Evolutionary conservation across 1,140 invertebrate genomes (phyloP).

Genomic region (Euwallacea similis): DNA sequence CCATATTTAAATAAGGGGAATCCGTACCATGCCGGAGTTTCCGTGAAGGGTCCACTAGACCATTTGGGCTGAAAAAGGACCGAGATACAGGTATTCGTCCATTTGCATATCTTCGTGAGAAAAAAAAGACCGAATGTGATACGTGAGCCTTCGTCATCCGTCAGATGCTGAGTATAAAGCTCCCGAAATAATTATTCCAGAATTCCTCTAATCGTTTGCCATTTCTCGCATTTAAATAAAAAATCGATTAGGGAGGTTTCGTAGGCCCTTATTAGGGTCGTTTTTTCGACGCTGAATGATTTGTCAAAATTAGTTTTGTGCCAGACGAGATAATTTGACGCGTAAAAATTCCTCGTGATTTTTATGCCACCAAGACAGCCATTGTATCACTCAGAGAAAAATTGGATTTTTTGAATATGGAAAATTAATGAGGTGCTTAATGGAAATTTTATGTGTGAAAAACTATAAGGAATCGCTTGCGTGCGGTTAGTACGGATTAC

Average conservation of each 20-base stretch:
- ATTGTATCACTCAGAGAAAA: conserved; percentile 15
- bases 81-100: conserved; percentile 8
- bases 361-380: conserved; percentile 9
- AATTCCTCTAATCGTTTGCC: conserved; percentile 11
- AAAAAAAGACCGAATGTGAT: conserved; percentile 29
- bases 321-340: conserved; percentile 41
- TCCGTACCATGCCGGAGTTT: conserved; percentile 29
- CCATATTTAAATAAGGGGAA: conserved; percentile 38
- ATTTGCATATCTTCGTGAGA: conserved; percentile 41
- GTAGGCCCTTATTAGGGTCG: conserved; percentile 7
- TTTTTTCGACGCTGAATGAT: conserved; percentile 36
- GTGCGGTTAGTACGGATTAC: too few species aligned
- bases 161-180: conserved; percentile 26
- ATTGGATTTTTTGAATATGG: conserved; percentile 25
- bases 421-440: conserved; percentile 26
- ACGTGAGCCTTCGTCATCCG: conserved; percentile 23
- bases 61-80: conserved; percentile 6
- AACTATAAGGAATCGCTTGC: neutral
- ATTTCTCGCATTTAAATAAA: conserved; percentile 39
- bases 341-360: conserved; percentile 27
- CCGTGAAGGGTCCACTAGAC: conserved; percentile 8
- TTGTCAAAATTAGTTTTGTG: conserved; percentile 44
- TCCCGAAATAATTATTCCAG: conserved; percentile 21
- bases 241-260: conserved; percentile 37
- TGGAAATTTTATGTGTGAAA: conserved; percentile 36